Evolutionary conservation across 2,113 vertebrate genomes (phyloP).

Genomic region (Rhabdomys dilectus): DNA sequence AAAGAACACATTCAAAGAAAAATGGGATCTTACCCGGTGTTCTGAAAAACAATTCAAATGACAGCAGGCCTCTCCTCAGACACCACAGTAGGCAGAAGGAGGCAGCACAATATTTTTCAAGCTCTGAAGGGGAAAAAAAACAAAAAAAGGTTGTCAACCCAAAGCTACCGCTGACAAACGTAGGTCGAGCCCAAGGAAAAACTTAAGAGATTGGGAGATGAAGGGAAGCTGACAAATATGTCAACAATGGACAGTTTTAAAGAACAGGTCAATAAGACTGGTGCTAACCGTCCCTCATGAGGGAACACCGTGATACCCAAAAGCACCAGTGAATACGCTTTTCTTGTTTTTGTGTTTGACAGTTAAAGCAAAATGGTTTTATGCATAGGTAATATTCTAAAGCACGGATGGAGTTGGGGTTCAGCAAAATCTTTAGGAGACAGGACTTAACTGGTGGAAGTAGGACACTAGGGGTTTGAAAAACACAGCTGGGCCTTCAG

Average conservation of each 20-base stretch:
- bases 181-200: not conserved
- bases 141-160: not conserved
- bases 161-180: slow-evolving; percentile 26
- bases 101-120: slow-evolving; percentile 24
- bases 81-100: not conserved
- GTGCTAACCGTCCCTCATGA: not conserved
- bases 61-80: slow-evolving; percentile 5
- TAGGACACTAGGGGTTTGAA: too few species aligned
- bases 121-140: not conserved
- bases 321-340: not conserved
- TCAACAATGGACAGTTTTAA: not conserved
- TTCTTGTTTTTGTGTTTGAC: not conserved
- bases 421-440: not conserved
- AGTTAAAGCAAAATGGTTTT: not conserved
- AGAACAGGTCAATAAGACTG: not conserved
- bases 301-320: not conserved
- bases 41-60: slow-evolving; percentile 34
- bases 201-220: not conserved
- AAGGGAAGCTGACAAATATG: not conserved
- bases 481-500: not conserved
- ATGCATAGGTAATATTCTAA: not conserved
- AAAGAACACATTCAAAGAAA: slow-evolving; percentile 18
- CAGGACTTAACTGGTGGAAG: not conserved
- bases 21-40: not conserved
- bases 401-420: not conserved